Conservation (phyloP, 53 echinoderm and acorn worm species). For the Hippasteria phrygiana region DNA sequence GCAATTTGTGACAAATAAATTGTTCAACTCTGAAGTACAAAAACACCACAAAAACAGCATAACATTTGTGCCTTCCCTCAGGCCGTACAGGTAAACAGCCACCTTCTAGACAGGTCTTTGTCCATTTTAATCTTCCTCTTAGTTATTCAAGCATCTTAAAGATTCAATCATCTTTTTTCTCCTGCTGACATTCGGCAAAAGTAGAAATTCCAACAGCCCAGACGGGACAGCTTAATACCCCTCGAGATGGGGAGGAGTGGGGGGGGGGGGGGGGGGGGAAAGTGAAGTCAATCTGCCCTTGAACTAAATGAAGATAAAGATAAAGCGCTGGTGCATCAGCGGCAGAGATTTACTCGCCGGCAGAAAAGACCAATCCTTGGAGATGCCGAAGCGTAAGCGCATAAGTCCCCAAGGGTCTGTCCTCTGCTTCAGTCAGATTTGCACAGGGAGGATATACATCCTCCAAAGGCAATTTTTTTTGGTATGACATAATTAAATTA, state of each 20-base stretch:
- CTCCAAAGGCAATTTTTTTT: background rate
- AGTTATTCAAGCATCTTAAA: too few species aligned
- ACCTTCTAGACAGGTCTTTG: background rate
- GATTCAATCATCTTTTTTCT: too few species aligned
- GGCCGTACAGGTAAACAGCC: background rate
- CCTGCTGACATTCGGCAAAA: too few species aligned
- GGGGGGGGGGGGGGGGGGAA: background rate
- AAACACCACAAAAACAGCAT: too few species aligned
- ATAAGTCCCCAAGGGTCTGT: background rate
- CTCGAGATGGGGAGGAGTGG: background rate
- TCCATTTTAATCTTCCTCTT: background rate
- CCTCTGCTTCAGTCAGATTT: background rate
- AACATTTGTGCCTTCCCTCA: background rate
- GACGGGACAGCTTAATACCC: background rate
- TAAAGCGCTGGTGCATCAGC: background rate
- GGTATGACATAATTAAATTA: constrained; percentile 44
- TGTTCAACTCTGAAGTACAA: background rate
- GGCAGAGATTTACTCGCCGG: background rate
- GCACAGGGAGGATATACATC: background rate
- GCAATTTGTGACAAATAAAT: background rate
- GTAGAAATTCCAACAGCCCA: too few species aligned
- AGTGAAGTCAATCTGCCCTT: constrained; percentile 16
- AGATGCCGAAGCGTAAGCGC: background rate
- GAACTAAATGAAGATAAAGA: constrained; percentile 1
- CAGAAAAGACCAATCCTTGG: background rate